These are phyloP conservation scores for Laticauda laticaudata DNA, from an alignment of 2,113 vertebrate genomes.

Conservation along the genomic window DNA sequence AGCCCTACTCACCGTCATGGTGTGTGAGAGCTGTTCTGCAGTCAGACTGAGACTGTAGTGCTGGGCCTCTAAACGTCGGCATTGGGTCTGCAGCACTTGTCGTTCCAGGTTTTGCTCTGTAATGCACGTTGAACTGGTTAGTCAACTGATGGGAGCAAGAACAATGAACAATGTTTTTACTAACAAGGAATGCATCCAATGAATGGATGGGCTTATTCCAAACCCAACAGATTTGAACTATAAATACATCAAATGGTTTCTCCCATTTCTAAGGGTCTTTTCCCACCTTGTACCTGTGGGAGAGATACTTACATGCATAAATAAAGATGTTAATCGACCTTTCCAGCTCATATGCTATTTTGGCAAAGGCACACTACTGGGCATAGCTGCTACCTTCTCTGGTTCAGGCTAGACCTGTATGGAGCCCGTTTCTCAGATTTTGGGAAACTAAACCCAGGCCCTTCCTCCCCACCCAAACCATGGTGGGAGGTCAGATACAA, in stretches of 20 bases:
- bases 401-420: neutral
- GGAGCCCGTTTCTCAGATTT: neutral
- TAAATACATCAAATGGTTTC: neutral
- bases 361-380: neutral
- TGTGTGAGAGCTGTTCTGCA: conserved; percentile 93
- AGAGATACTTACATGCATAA: neutral
- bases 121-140: neutral
- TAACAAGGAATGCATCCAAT: no score
- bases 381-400: no score
- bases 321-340: neutral
- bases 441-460: neutral
- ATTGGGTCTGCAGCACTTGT: conserved; percentile 93
- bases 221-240: neutral
- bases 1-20: conserved; percentile 86
- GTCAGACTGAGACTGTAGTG: conserved; percentile 95
- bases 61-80: conserved; percentile 91
- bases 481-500: neutral
- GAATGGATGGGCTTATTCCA: neutral
- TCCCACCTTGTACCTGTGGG: neutral
- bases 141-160: neutral
- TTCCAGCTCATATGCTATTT: neutral
- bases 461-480: neutral
- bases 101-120: conserved; percentile 94
- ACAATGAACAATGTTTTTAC: no score
- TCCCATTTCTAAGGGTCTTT: neutral